These are phyloP conservation scores for Palythoa grandiflora DNA, from an alignment of 92 coral and sea anemone species.

Conservation along the genomic window DNA sequence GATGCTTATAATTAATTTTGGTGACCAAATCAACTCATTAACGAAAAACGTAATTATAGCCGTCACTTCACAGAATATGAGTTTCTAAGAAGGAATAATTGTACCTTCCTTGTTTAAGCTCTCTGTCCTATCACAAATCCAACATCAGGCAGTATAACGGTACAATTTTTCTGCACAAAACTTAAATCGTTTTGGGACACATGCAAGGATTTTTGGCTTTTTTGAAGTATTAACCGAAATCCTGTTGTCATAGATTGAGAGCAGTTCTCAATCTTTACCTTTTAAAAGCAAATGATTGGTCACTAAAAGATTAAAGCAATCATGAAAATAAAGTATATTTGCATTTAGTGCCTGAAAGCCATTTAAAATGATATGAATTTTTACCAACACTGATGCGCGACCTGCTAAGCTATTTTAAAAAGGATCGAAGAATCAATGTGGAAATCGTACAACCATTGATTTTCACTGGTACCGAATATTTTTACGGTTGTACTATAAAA, in stretches of 20 bases:
- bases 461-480: not conserved
- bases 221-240: not conserved
- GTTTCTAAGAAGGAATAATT: not conserved
- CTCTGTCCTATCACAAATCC: not conserved
- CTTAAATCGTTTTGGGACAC: not conserved
- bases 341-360: constrained; percentile 10
- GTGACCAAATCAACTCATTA: not conserved
- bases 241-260: not conserved
- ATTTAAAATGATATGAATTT: not conserved
- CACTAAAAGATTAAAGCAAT: not conserved
- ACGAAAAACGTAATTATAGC: not conserved
- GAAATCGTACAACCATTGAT: not conserved
- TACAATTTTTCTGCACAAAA: not conserved
- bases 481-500: not conserved
- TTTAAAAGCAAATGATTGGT: not conserved
- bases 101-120: no score
- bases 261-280: not conserved
- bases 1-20: not conserved
- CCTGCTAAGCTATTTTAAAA: not conserved
- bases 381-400: not conserved
- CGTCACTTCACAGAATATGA: not conserved
- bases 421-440: not conserved
- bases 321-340: not conserved
- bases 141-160: not conserved
- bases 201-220: not conserved